Base-by-base conservation (phyloP, 1,140 invertebrate genomes). In the Halotydeus destructor region DNA sequence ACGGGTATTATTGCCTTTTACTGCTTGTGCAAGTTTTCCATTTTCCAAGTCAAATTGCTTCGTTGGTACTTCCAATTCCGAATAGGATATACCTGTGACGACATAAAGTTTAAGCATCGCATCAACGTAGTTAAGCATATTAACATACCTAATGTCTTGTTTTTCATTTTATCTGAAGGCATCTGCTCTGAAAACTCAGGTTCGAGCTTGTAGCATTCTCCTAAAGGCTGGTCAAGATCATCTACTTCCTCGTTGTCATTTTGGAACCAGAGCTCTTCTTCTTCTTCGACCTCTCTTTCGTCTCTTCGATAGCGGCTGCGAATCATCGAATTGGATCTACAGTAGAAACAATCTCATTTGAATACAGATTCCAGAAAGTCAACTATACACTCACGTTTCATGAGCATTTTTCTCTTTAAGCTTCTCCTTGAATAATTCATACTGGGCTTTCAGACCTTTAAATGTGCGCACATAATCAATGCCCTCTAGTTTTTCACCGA, bases 251-350 rank as follows among this genome's bases (percentile, higher is more conserved):
- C 86, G 56, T 93, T 86, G 50, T 94, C 86, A 53, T 91, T 82
- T 57, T 89, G 89, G 62, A 96, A 96, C 88, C 88, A 97, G 71
- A 91, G 85, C 60, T 96, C 89, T 58, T 97, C 89, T 52, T 97
- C 89, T 54, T 94, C 86, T 35, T 96, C 88, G 46, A 93, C 68
- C 54, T 88, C 76, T 32, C 86, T 68, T 46, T 82, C 78, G 63
- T 96, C 88, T 35, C 85, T 70, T 49, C 86, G 66, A 61, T 79
- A 93, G 43, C 85, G 67, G 57, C 73, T 73, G 46, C 69, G 51
- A 79, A 66, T 48, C 84, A 63, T 54, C 84, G 74, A 38, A 78
- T 78, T 49, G 78, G 75, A 34, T 78, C 50, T 59, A 35, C 43
- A 43, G 44, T 41, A 44, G 35, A 18, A 38, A 42, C 31, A 34